Evolutionary conservation across 2,113 vertebrate genomes (phyloP), one percentile per base, ranked within the genome.

Genomic region (Turnix velox): DNA sequence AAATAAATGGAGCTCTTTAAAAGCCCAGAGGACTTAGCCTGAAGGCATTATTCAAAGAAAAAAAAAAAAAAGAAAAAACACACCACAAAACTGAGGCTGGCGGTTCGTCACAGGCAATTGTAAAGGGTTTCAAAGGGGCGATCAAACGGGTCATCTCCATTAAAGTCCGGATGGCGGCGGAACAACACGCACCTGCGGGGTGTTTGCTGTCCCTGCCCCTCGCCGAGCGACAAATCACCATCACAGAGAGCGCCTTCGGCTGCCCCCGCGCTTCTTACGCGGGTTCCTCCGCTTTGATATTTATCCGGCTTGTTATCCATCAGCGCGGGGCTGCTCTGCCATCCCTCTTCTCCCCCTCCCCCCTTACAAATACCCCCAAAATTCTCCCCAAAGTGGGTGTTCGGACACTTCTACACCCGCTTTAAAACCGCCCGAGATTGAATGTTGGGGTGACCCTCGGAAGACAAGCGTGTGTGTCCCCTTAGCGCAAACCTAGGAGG

Each of bases 91-190:
- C 93, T 95, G 97, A 97, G 97, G 94, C 94, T 92, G 97, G 96
- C 97, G 93, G 97, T 98, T 98, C 97, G 97, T 98, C 98, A 98
- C 98, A 98, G 97, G 97, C 98, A 97, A 98, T 98, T 98, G 97
- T 98, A 96, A 98, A 97, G 93, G 95, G 97, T 97, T 98, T 98
- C 98, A 98, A 97, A 98, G 97, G 94, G 94, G 95, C 96, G 97
- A 98, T 98, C 98, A 98, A 98, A 98, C 96, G 96, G 93, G 95
- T 90, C 95, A 98, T 98, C 97, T 96, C 95, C 97, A 97, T 98
- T 98, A 97, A 97, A 97, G 96, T 96, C 93, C 97, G 98, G 97
- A 98, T 97, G 98, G 96, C 80, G 97, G 94, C 84, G 96, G 97
- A 97, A 97, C 94, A 94, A 95, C 97, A 90, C 96, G 96, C 98